Base-by-base conservation (phyloP, 2,797 vertebrate species). In the Enoplosus armatus region DNA sequence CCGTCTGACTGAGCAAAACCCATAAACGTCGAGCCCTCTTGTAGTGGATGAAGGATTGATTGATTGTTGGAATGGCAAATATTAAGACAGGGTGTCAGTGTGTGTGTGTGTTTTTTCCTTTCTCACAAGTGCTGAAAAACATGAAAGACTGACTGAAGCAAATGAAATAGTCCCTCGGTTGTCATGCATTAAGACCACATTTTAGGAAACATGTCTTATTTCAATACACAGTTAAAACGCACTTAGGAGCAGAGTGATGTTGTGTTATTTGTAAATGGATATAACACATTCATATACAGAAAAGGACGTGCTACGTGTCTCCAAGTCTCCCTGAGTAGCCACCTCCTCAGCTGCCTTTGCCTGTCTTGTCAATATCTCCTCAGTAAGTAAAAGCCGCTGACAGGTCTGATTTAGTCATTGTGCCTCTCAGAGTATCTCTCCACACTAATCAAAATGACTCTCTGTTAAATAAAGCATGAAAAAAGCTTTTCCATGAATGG, bases 391-490 rank as follows among this genome's bases (percentile, higher is more conserved):
- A 93, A 95, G 92, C 94, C 92, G 76, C 95, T 96, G 95, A 97
- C 96, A 97, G 94, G 90, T 96, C 95, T 93, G 94, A 97, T 96
- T 95, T 95, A 96, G 94, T 97, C 96, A 96, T 95, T 96, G 96
- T 96, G 96, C 96, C 96, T 95, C 95, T 96, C 96, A 96, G 96
- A 97, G 93, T 96, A 97, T 96, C 95, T 96, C 95, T 96, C 95
- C 96, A 96, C 95, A 92, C 96, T 97, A 97, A 98, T 98, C 97
- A 98, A 95, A 98, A 96, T 97, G 97, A 98, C 96, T 97, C 94
- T 95, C 96, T 96, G 95, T 95, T 99, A 97, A 99, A 98, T 98
- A 99, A 99, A 98, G 96, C 97, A 98, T 98, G 97, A 97, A 97
- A 97, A 98, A 97, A 97, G 96, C 97, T 97, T 97, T 97, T 96